A percentile compares a stretch with the other conserved stretches of the same genome.
phyloP scores from a whole-genome alignment of 2,113 vertebrate genomes.

The Hiodon alosoides region DNA sequence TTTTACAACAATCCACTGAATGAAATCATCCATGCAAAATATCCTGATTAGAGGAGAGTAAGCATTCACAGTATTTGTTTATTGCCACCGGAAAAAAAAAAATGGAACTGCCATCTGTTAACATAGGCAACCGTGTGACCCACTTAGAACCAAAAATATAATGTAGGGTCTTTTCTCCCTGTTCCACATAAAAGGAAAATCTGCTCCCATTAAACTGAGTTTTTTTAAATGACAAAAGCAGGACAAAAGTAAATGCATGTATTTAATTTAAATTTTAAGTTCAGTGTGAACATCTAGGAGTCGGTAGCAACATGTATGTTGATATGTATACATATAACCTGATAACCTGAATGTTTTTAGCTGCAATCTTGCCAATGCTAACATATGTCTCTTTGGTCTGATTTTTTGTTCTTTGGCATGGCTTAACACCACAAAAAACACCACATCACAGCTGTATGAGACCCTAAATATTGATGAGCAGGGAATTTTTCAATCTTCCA shows the following conservation, averaged over 20 bases:
- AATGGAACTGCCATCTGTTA: slow-evolving; percentile 44
- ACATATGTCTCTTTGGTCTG: too few species aligned
- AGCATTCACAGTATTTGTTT: slow-evolving; percentile 7
- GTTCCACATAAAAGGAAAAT: slow-evolving; percentile 42
- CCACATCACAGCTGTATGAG: too few species aligned
- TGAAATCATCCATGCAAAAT: slow-evolving; percentile 6
- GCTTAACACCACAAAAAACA: too few species aligned
- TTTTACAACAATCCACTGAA: slow-evolving; percentile 5
- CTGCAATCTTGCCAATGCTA: too few species aligned
- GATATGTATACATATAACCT: too few species aligned
- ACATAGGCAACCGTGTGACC: slow-evolving; percentile 54
- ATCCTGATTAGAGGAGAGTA: neutral
- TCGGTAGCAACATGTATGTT: too few species aligned
- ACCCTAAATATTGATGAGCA: too few species aligned
- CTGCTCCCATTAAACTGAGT: slow-evolving; percentile 33
- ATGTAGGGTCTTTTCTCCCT: slow-evolving; percentile 18
- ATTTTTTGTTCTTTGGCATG: too few species aligned
- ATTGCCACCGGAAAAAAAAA: neutral
- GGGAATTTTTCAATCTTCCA: too few species aligned
- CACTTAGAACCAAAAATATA: slow-evolving; percentile 47
- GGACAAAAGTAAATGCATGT: neutral
- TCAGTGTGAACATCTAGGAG: neutral
- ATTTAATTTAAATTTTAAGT: neutral
- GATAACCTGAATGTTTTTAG: too few species aligned
- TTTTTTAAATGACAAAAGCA: neutral